Percentiles rank a stretch among this genome's conserved stretches.
These are phyloP conservation scores for Pangasius sanitwongsei DNA, from an alignment of 2,797 vertebrate species.

Conservation along the genomic window DNA sequence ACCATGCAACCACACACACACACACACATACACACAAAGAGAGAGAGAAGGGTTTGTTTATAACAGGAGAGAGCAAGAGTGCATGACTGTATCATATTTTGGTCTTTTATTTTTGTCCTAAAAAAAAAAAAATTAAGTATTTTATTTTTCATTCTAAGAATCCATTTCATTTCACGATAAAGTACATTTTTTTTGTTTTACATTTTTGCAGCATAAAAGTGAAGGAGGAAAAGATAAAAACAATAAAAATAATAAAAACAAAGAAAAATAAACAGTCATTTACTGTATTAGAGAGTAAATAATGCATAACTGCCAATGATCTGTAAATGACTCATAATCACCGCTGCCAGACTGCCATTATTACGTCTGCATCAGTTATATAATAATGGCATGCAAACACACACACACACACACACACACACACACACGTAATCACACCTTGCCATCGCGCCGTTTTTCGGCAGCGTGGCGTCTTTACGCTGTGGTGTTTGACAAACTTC, in stretches of 20 bases:
- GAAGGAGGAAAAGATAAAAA: neutral
- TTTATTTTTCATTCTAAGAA: neutral
- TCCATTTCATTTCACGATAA: neutral
- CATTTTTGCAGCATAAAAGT: neutral
- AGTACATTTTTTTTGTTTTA: neutral
- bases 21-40: neutral
- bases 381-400: slow-evolving; percentile 19
- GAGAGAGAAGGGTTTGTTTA: neutral
- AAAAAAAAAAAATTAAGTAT: neutral
- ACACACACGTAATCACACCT: slow-evolving; percentile 58
- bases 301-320: slow-evolving; percentile 33
- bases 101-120: neutral
- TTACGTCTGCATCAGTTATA: slow-evolving; percentile 74
- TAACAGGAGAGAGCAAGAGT: neutral
- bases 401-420: slow-evolving; percentile 54
- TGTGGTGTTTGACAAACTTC: slow-evolving; percentile 19
- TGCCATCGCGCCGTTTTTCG: slow-evolving; percentile 56
- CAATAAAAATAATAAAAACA: slow-evolving; percentile 44
- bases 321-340: slow-evolving; percentile 63
- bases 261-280: slow-evolving; percentile 35
- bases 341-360: slow-evolving; percentile 67
- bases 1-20: neutral
- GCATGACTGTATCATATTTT: neutral
- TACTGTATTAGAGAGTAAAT: slow-evolving; percentile 32
- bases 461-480: slow-evolving; percentile 4